These are phyloP conservation scores for Panurus biarmicus DNA, from an alignment of 2,113 vertebrate species.

Conservation along the genomic window DNA sequence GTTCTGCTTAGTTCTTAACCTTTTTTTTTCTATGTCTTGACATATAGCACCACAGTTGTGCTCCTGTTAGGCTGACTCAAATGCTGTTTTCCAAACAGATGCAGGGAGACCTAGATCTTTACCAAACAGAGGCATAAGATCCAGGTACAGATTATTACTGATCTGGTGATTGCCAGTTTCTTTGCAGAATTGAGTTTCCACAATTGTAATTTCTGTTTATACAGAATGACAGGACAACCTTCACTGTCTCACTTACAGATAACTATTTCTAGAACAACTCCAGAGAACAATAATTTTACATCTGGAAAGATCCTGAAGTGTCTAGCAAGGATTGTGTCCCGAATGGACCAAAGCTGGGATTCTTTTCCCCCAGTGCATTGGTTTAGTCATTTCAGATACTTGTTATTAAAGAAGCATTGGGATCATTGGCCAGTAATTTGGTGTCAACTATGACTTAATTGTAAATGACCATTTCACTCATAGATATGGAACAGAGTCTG, in stretches of 20 bases:
- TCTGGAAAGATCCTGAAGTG: not conserved
- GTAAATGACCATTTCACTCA: not conserved
- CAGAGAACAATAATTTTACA: not conserved
- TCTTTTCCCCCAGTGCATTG: not conserved
- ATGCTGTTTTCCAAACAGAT: constrained; percentile 6
- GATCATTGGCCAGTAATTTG: not conserved
- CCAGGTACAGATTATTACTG: not conserved
- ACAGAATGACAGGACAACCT: not conserved
- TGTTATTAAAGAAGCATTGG: not conserved
- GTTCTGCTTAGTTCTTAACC: not conserved
- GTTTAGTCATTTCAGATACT: not conserved
- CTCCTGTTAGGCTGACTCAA: not conserved
- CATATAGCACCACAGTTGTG: not conserved
- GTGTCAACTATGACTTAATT: not conserved
- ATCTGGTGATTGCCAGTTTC: not conserved
- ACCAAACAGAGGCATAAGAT: not conserved
- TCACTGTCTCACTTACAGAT: not conserved
- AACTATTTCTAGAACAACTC: not conserved
- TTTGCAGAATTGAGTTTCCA: not conserved
- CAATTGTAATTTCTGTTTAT: not conserved
- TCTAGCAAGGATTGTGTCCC: not conserved
- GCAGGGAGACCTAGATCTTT: not conserved
- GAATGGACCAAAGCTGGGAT: not conserved
- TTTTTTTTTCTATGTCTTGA: not conserved
- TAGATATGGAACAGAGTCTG: not conserved